These are phyloP conservation scores for Vulpes lagopus DNA, from an alignment of 2,113 vertebrate genomes.

Conservation along the genomic window DNA sequence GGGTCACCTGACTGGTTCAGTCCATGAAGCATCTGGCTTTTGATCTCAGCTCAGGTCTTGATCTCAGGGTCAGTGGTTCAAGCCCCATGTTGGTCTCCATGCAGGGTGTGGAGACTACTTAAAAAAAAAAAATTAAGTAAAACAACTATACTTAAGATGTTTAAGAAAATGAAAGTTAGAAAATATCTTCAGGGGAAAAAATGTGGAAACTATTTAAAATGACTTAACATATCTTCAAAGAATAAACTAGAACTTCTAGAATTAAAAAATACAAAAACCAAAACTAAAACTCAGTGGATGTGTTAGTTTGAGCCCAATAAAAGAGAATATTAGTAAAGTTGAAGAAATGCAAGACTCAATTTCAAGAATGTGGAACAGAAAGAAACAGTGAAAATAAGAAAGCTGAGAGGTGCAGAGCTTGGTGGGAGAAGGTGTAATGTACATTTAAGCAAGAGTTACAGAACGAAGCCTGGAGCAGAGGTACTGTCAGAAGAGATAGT, in stretches of 20 bases:
- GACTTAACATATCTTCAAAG: neutral
- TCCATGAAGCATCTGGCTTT: neutral
- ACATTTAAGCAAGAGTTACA: too few relatives aligned
- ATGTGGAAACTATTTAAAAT: neutral
- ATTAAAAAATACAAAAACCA: neutral
- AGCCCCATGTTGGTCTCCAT: neutral
- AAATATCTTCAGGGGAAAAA: neutral
- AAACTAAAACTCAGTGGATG: neutral
- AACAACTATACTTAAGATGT: neutral
- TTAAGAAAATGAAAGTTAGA: neutral
- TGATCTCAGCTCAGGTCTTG: neutral
- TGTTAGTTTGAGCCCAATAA: neutral
- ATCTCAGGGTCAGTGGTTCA: neutral
- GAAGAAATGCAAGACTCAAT: neutral
- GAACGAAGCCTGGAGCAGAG: neutral
- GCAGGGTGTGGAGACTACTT: neutral
- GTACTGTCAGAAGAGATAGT: fast-evolving
- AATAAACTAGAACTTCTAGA: neutral
- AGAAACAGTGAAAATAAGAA: neutral
- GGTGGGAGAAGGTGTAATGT: neutral
- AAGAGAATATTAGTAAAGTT: neutral
- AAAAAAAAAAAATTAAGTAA: neutral
- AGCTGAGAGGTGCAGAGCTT: fast-evolving
- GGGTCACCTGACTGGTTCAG: too few relatives aligned
- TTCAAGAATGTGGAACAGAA: neutral